A percentile compares a stretch with the other conserved stretches of the same genome.
phyloP scores from a whole-genome alignment of 1,140 invertebrate genomes.

The Trichonephila clavipes region DNA sequence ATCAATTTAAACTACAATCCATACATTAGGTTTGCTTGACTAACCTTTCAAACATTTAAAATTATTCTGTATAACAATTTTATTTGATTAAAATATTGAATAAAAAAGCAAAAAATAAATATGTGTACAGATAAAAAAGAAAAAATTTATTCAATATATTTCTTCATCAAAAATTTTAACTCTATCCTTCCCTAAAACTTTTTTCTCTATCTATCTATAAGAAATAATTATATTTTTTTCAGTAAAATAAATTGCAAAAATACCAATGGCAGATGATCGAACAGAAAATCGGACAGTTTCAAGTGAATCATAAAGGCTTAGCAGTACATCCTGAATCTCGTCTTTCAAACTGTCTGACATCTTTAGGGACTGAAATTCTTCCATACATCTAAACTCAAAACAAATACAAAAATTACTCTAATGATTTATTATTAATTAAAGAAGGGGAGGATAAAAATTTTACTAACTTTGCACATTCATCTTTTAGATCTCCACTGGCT shows the following conservation, averaged over 20 bases:
- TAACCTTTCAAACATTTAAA: too few relatives aligned
- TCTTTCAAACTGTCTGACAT: conserved; percentile 37
- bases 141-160: too few relatives aligned
- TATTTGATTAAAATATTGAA: too few relatives aligned
- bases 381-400: conserved; percentile 12
- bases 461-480: conserved; percentile 59
- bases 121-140: too few relatives aligned
- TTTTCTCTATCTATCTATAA: neutral
- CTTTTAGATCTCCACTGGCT: conserved; percentile 42
- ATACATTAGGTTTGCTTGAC: too few relatives aligned
- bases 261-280: conserved; percentile 84
- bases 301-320: neutral
- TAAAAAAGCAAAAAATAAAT: too few relatives aligned
- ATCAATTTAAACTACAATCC: too few relatives aligned
- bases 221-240: too few relatives aligned
- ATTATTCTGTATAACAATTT: too few relatives aligned
- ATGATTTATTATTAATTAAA: neutral
- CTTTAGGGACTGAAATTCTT: conserved; percentile 45
- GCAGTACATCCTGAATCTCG: conserved; percentile 14
- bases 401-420: neutral
- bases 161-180: too few relatives aligned
- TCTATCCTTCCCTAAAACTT: too few relatives aligned
- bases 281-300: conserved; percentile 81
- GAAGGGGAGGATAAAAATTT: neutral
- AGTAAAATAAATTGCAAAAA: too few relatives aligned